phyloP scores from a whole-genome alignment of 2,113 vertebrate species.

The Pyxicephalus adspersus region DNA sequence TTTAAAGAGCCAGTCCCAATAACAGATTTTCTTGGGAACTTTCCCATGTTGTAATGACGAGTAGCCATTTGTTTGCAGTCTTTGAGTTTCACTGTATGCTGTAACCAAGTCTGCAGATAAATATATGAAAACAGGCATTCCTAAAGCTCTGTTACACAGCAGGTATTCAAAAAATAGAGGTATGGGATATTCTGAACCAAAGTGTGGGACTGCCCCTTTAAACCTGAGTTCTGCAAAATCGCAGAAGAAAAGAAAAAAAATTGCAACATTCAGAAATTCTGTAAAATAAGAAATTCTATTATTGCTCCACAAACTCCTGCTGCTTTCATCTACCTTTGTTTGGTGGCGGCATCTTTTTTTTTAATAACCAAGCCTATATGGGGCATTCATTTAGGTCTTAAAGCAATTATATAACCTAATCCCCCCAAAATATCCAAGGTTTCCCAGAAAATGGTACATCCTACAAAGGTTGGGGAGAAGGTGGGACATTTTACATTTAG shows the following conservation, averaged over 20 bases:
- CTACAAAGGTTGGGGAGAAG: neutral
- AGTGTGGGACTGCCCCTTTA: constrained; percentile 34
- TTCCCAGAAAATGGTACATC: constrained; percentile 2
- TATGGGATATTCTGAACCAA: neutral
- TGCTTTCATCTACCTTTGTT: neutral
- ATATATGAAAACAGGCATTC: constrained; percentile 5
- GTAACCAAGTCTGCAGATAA: constrained; percentile 1
- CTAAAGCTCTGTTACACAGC: constrained; percentile 32
- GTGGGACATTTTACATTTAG: neutral
- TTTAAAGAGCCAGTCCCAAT: constrained; percentile 38
- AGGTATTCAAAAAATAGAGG: neutral
- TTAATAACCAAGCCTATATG: neutral
- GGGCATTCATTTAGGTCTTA: neutral
- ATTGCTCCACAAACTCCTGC: constrained; percentile 33
- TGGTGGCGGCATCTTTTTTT: neutral
- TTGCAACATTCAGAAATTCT: neutral
- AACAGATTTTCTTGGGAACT: neutral
- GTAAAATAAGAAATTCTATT: constrained; percentile 28
- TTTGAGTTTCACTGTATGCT: too few species aligned
- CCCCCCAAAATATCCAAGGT: neutral
- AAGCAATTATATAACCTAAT: neutral
- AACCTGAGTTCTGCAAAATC: neutral
- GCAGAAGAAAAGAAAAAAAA: neutral
- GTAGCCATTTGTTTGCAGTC: too few species aligned
- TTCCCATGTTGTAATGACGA: too few species aligned